Percentiles rank a stretch among this genome's conserved stretches.
Evolutionary conservation across 2,888 invertebrate genomes (phyloP).

Genomic region (Trichogramma dendrolimi): DNA sequence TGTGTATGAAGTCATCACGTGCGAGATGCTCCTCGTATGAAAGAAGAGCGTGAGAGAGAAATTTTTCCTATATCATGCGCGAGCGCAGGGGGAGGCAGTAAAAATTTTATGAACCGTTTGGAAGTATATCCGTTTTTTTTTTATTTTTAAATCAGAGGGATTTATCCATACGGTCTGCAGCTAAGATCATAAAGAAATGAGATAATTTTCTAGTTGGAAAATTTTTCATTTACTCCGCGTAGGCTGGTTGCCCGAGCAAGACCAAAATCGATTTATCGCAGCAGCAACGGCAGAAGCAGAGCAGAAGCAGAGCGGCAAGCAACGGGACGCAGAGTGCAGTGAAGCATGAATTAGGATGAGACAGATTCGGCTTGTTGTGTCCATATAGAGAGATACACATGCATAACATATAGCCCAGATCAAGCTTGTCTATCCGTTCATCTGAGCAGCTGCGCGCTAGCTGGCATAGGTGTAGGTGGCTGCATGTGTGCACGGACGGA

Average conservation of each 20-base stretch:
- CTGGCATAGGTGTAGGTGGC: too few relatives aligned
- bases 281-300: not conserved
- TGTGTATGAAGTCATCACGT: too few relatives aligned
- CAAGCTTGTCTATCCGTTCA: slow-evolving; percentile 14
- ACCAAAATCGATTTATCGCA: slow-evolving; percentile 14
- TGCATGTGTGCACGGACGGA: not conserved
- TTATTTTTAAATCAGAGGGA: too few relatives aligned
- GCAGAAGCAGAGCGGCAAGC: not conserved
- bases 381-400: not conserved
- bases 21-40: too few relatives aligned
- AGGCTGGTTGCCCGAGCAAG: not conserved
- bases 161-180: too few relatives aligned
- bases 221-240: not conserved
- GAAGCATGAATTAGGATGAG: slow-evolving; percentile 20
- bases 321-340: too few relatives aligned
- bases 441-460: slow-evolving; percentile 9
- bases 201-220: not conserved
- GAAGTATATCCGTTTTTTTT: too few relatives aligned
- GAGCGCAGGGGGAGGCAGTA: too few relatives aligned
- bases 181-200: too few relatives aligned
- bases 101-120: too few relatives aligned
- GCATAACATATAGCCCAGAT: not conserved
- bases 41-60: too few relatives aligned
- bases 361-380: slow-evolving; percentile 13
- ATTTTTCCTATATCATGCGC: too few relatives aligned